Evolutionary conservation across 2,797 vertebrate genomes (phyloP).

Genomic region (Siniperca obscura): DNA sequence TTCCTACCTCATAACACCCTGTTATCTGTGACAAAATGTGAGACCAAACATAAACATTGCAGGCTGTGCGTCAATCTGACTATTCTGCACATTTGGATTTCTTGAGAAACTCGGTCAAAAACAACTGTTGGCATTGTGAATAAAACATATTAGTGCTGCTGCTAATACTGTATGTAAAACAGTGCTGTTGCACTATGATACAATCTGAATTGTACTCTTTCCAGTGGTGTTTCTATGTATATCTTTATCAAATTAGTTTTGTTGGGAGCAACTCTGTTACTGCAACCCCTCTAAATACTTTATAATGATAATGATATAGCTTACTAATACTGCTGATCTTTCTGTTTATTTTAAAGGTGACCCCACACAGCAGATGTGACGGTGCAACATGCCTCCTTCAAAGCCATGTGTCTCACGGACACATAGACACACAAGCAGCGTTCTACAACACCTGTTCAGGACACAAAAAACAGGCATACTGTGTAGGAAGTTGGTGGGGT

Average conservation of each 20-base stretch:
- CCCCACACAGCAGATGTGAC: neutral
- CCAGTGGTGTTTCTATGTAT: neutral
- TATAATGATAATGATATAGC: neutral
- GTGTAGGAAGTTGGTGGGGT: neutral
- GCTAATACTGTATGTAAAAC: neutral
- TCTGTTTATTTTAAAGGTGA: conserved; percentile 9
- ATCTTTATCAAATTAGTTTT: neutral
- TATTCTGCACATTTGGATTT: neutral
- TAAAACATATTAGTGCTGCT: neutral
- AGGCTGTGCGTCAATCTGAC: neutral
- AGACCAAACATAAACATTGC: conserved; percentile 10
- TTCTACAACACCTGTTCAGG: neutral
- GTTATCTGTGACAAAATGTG: conserved; percentile 5
- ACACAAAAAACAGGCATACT: neutral
- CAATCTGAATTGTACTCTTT: neutral
- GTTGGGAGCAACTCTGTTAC: neutral
- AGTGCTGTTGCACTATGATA: neutral
- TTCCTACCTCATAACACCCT: neutral
- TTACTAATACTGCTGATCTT: neutral
- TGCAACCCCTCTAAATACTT: neutral
- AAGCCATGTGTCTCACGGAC: conserved; percentile 7
- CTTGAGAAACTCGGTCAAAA: neutral
- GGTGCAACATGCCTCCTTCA: conserved; percentile 2
- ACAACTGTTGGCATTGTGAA: neutral
- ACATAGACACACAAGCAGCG: neutral